Evolutionary conservation across 1,140 invertebrate genomes (phyloP).

Genomic region (Drosophila gunungcola): DNA sequence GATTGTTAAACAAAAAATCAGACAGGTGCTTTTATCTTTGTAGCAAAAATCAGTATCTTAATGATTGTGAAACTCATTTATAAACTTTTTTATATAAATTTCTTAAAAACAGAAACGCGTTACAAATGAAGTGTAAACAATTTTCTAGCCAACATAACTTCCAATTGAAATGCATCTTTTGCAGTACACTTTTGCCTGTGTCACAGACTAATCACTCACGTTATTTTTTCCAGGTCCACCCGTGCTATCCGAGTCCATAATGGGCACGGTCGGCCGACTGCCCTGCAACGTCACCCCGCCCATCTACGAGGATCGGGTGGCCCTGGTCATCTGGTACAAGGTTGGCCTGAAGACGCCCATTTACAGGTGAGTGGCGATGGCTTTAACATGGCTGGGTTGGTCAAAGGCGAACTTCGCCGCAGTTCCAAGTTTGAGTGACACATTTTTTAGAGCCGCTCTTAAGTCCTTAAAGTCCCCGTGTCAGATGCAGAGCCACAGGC

Average conservation of each 20-base stretch:
- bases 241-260: conserved; percentile 89
- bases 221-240: conserved; percentile 85
- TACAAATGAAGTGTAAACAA: too few species aligned
- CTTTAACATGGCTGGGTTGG: conserved; percentile 7
- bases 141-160: too few species aligned
- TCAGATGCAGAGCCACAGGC: conserved; percentile 61
- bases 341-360: conserved; percentile 91
- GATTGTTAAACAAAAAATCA: too few species aligned
- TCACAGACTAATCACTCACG: conserved; percentile 46
- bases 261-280: conserved; percentile 90
- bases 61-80: too few species aligned
- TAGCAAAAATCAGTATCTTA: too few species aligned
- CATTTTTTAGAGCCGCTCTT: conserved; percentile 28
- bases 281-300: conserved; percentile 93
- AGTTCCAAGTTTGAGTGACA: conserved; percentile 7
- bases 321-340: conserved; percentile 95
- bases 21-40: too few species aligned
- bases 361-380: conserved; percentile 90
- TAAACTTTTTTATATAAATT: too few species aligned
- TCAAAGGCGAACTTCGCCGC: too few species aligned
- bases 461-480: conserved; percentile 60
- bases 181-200: conserved; percentile 11
- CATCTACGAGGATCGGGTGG: conserved; percentile 90
- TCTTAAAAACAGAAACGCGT: too few species aligned
- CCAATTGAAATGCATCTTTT: too few species aligned